Evolutionary conservation across 2,888 invertebrate genomes (phyloP), one percentile per base, ranked within the genome.

Genomic region (Netelia virgata): DNA sequence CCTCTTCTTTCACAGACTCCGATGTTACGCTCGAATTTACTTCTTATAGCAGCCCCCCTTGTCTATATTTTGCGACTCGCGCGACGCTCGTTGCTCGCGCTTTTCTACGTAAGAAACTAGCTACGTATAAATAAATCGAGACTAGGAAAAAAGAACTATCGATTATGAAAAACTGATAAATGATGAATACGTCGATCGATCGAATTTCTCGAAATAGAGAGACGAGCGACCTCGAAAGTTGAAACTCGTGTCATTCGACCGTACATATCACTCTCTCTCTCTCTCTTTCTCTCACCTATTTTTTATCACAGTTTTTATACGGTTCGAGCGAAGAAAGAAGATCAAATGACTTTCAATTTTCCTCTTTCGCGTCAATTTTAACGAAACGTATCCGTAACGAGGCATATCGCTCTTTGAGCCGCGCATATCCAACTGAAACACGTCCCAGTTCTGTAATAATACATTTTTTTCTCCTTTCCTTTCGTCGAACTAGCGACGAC

Each of bases 11-110:
- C 59, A 20, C 77, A 20, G 47, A 72, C 75, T 68, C 74, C 63
- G 43, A 63, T 28, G 50, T 28, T 63, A 57, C 61, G 36, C 59
- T 59, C 77, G 76, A 80, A 66, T 76, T 80, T 63, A 61, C 66
- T 36, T 61, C 11, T 63, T 70, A 57, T 28, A 55, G 18, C 47
- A n/a, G 23, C 16, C 43, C 43, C 28, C 61, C 16, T 63, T 43
- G 63, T 79, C 61, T 61, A 10, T 82, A 75, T 64, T 47, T 28
- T 70, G 18, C 14, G 18, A 41, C 43, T 63, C 20, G 23, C 43
- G 23, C 8, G 9, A 69, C 28, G 75, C 70, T 79, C 41, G 53
- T 70, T 76, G 59, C 16, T 72, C 61, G 70, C 66, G 53, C 28
- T 73, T 61, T 41, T 10, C 18, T 59, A 20, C 28, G 18, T 43